Percentiles rank a stretch among this genome's conserved stretches.
Evolutionary conservation across 2,113 vertebrate genomes (phyloP).

Genomic region (Hemicordylus capensis): DNA sequence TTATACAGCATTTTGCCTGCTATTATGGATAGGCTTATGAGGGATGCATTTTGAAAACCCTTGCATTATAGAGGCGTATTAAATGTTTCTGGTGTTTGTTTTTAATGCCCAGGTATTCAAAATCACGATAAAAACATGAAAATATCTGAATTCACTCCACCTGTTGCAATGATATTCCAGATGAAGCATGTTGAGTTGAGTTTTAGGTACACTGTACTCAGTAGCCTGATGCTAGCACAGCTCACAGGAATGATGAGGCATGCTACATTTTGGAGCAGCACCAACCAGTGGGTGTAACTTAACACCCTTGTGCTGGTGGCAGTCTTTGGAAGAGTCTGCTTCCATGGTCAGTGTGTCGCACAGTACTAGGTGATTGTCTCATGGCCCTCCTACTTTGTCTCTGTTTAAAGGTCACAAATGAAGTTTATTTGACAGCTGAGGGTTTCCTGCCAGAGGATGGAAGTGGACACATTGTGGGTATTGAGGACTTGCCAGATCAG

Average conservation of each 20-base stretch:
- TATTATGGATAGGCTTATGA: neutral
- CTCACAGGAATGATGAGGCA: neutral
- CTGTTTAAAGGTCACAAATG: constrained; percentile 78
- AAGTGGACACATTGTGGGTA: constrained; percentile 82
- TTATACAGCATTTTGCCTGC: no score
- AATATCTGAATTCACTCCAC: neutral
- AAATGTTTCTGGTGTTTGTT: neutral
- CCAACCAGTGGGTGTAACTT: neutral
- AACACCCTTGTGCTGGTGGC: neutral
- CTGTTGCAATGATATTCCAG: neutral
- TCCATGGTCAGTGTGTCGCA: neutral
- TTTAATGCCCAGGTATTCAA: neutral
- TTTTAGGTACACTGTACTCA: no score
- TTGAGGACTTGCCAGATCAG: constrained; percentile 89
- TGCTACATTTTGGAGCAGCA: neutral
- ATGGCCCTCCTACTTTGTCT: neutral
- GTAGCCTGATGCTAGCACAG: neutral
- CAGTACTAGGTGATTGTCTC: neutral
- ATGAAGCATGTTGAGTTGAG: neutral
- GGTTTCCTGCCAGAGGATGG: constrained; percentile 87
- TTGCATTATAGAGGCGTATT: neutral
- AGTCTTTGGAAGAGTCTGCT: neutral
- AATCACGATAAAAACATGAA: neutral
- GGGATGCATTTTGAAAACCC: neutral
- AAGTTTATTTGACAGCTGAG: constrained; percentile 80